A percentile compares a stretch with the other conserved stretches of the same genome.
phyloP scores from a whole-genome alignment of 2,113 vertebrate species.

The Nyctibius bracteatus region DNA sequence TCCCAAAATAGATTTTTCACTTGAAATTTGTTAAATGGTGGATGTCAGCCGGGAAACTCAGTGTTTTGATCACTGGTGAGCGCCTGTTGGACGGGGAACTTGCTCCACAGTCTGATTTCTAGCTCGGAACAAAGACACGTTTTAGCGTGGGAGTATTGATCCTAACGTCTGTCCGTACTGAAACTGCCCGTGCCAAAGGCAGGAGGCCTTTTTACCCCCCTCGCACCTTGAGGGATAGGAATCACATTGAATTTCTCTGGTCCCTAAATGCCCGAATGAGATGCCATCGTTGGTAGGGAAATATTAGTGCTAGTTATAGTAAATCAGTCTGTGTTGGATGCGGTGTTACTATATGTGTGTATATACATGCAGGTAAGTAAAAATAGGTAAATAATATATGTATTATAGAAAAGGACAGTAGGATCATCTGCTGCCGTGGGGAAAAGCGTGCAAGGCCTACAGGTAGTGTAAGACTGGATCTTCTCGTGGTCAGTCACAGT shows the following conservation, averaged over 20 bases:
- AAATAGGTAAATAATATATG: background rate
- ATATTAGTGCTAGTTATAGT: background rate
- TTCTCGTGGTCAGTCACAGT: background rate
- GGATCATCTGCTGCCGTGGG: background rate
- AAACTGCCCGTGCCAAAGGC: no score
- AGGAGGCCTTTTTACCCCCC: background rate
- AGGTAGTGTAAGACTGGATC: background rate
- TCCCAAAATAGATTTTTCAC: background rate
- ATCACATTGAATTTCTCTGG: background rate
- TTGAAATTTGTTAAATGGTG: background rate
- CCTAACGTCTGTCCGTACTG: rapidly evolving
- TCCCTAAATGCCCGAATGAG: background rate
- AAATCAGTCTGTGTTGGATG: background rate
- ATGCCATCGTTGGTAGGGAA: background rate
- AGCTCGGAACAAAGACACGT: rapidly evolving
- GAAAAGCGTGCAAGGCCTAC: background rate
- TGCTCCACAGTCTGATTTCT: background rate
- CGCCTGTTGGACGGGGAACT: background rate
- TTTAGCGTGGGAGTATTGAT: background rate
- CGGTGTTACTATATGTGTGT: background rate
- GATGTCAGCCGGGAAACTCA: background rate
- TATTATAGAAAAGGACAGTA: no score
- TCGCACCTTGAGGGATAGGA: background rate
- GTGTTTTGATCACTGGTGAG: background rate
- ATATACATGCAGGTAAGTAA: background rate